phyloP scores from a whole-genome alignment of 1,140 invertebrate species.

The Cydia pomonella region DNA sequence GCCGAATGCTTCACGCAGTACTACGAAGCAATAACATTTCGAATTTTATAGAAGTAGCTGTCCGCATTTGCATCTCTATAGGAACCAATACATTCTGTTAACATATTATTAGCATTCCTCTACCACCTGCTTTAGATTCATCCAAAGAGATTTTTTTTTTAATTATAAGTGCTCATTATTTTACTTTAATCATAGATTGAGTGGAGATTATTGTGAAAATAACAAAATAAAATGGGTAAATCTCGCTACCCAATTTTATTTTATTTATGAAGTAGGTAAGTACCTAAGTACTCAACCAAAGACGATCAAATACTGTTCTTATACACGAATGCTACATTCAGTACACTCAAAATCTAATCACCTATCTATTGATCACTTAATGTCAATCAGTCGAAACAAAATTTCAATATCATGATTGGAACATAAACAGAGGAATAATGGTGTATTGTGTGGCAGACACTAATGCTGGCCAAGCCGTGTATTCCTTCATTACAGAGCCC shows the following conservation, averaged over 20 bases:
- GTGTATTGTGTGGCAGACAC: conserved; percentile 67
- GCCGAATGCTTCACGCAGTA: conserved; percentile 65
- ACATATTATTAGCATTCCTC: conserved; percentile 71
- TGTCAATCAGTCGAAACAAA: conserved; percentile 60
- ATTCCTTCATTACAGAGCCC: background rate
- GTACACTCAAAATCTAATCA: conserved; percentile 47
- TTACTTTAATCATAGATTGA: background rate
- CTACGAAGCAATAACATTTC: conserved; percentile 70
- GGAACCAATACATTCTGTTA: conserved; percentile 71
- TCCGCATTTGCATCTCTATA: conserved; percentile 75
- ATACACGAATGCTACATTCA: background rate
- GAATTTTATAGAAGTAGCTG: conserved; percentile 69
- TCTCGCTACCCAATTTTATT: too few species aligned
- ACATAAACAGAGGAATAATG: conserved; percentile 55
- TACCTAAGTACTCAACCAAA: too few species aligned
- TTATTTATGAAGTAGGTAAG: too few species aligned
- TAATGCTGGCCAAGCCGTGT: conserved; percentile 45
- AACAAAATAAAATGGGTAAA: background rate
- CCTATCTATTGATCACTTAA: conserved; percentile 55
- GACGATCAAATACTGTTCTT: background rate
- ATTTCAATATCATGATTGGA: conserved; percentile 65
- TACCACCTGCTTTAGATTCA: conserved; percentile 43
- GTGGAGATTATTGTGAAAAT: background rate
- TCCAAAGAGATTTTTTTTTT: conserved; percentile 38
- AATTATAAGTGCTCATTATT: conserved; percentile 15